These are phyloP conservation scores for Cololabis saira DNA, from an alignment of 2,113 vertebrate genomes.

Conservation along the genomic window DNA sequence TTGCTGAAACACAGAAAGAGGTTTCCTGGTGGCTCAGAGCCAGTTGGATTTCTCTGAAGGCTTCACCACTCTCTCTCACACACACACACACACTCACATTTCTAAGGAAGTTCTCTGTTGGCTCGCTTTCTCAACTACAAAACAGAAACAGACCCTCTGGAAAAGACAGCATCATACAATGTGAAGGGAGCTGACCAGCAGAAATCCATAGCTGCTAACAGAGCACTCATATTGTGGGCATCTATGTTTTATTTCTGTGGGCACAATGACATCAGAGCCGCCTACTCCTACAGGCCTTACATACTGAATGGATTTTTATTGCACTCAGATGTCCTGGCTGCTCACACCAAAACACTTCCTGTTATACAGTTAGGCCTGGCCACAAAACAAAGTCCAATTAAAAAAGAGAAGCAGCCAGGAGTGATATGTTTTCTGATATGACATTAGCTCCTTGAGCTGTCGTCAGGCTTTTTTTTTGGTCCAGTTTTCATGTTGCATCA, in stretches of 20 bases:
- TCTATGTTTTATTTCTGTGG: slow-evolving; percentile 36
- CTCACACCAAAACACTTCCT: slow-evolving; percentile 23
- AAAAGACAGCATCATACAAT: slow-evolving; percentile 62
- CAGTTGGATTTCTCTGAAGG: slow-evolving; percentile 47
- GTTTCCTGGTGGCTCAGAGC: slow-evolving; percentile 52
- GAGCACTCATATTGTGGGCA: slow-evolving; percentile 41
- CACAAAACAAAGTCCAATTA: slow-evolving; percentile 14
- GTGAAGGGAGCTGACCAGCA: slow-evolving; percentile 45
- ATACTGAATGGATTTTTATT: slow-evolving; percentile 40
- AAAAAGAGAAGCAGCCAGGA: slow-evolving; percentile 37
- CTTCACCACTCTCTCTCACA: slow-evolving; percentile 32
- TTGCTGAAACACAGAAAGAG: slow-evolving; percentile 10
- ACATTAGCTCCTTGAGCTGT: slow-evolving; percentile 42
- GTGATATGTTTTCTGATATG: slow-evolving; percentile 50
- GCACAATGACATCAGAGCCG: slow-evolving; percentile 37
- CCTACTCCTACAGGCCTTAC: slow-evolving; percentile 42
- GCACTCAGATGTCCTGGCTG: slow-evolving; percentile 41
- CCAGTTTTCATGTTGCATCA: slow-evolving; percentile 16
- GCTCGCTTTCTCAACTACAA: slow-evolving; percentile 45
- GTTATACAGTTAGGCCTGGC: slow-evolving; percentile 38
- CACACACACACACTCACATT: slow-evolving; percentile 15
- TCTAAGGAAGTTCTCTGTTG: slow-evolving; percentile 56
- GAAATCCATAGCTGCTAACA: slow-evolving; percentile 42
- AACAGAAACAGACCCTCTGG: slow-evolving; percentile 69
- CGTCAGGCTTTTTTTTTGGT: slow-evolving; percentile 20